Evolutionary conservation across 2,888 invertebrate species (phyloP).

Genomic region (Dynastes hyllus): DNA sequence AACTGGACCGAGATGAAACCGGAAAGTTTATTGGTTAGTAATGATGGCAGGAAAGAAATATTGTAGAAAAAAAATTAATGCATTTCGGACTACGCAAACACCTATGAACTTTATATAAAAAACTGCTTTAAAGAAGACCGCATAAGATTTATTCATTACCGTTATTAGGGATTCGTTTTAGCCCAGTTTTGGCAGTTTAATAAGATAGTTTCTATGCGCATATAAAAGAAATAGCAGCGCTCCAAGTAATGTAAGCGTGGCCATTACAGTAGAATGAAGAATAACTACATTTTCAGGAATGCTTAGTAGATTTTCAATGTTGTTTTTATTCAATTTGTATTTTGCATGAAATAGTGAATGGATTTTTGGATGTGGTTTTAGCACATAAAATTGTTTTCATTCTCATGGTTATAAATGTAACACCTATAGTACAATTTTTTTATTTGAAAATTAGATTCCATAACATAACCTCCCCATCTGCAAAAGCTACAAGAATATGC

Average conservation of each 20-base stretch:
- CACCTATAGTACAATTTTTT: too few relatives aligned
- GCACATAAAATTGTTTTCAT: not conserved
- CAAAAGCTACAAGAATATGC: too few relatives aligned
- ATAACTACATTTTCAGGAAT: slow-evolving; percentile 3
- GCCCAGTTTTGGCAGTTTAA: slow-evolving; percentile 6
- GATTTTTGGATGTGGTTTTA: slow-evolving; percentile 8
- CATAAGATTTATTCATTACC: not conserved
- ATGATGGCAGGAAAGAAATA: not conserved
- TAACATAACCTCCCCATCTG: too few relatives aligned
- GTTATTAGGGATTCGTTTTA: not conserved
- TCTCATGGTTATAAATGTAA: too few relatives aligned
- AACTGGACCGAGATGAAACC: slow-evolving; percentile 2
- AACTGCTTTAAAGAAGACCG: not conserved
- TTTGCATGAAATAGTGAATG: not conserved
- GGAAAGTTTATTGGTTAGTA: not conserved
- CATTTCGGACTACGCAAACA: not conserved
- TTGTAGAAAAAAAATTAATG: not conserved
- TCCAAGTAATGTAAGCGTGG: not conserved
- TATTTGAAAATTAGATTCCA: too few relatives aligned
- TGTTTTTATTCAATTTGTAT: not conserved
- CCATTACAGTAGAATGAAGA: slow-evolving; percentile 15
- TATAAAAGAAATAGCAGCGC: slow-evolving; percentile 6
- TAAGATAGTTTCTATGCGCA: slow-evolving; percentile 27
- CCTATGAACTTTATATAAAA: not conserved
- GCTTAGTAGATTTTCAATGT: not conserved